These are phyloP conservation scores for Struthidea cinerea DNA, from an alignment of 2,113 vertebrate species.

Conservation along the genomic window DNA sequence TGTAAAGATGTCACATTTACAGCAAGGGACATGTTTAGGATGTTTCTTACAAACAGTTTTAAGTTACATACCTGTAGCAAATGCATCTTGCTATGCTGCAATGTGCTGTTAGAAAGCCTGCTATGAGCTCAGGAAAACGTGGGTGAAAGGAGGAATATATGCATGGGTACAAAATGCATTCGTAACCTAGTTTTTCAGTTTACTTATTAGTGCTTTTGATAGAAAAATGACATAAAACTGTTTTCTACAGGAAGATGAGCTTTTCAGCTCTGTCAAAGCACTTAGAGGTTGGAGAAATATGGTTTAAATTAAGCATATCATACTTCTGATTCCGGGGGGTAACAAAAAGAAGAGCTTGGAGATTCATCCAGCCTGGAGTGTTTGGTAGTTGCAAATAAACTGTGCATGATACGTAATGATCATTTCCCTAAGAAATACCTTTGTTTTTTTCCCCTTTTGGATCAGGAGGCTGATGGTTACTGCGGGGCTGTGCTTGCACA, in stretches of 20 bases:
- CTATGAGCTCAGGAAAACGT: neutral
- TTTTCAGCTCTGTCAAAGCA: constrained; percentile 10
- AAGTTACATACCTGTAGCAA: constrained; percentile 56
- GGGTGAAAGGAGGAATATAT: neutral
- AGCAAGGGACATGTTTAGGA: constrained; percentile 68
- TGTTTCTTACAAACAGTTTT: constrained; percentile 68
- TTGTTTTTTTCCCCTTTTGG: neutral
- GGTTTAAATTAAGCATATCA: constrained; percentile 61
- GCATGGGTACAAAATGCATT: neutral
- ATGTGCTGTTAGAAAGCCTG: neutral
- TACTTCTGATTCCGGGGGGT: constrained; percentile 38
- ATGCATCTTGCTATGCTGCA: neutral
- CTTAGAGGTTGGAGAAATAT: constrained; percentile 28
- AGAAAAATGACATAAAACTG: neutral
- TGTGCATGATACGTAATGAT: neutral
- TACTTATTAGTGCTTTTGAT: neutral
- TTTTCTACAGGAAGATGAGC: neutral
- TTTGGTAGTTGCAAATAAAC: neutral
- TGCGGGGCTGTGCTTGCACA: neutral
- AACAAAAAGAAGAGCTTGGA: constrained; percentile 28
- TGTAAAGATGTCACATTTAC: constrained; percentile 83
- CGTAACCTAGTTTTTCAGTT: neutral
- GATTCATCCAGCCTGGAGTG: neutral
- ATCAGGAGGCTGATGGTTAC: neutral
- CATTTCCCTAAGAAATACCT: neutral